Base-by-base conservation (phyloP, 1,140 invertebrate species). In the Neoseiulus cucumeris region DNA sequence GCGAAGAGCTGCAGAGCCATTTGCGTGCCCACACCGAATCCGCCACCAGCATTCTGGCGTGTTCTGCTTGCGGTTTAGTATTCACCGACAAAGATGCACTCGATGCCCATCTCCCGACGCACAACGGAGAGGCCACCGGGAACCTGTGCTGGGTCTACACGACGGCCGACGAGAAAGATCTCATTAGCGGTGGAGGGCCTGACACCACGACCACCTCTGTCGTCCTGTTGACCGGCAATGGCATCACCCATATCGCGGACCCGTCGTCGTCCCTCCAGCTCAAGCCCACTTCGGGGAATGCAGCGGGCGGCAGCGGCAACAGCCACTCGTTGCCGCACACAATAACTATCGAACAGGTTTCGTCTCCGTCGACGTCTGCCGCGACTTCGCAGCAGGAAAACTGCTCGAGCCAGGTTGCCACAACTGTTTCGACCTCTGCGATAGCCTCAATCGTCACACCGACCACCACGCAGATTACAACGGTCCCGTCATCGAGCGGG, bases 1-100 rank as follows among this genome's bases (percentile, higher is more conserved):
- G 89, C 70, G 94, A 91, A 51, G 96, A 96, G 76, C 81, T 97
- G 64, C 95, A 96, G 77, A 96, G 91, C n/a, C 93, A 97, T 76
- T 90, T 89, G 84, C 81, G 92, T 67, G 95, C 96, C 75, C 70
- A 69, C 64, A 44, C 65, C 25, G 64, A 59, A 20, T 59, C 51
- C 14, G 51, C 51, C 14, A 59, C 51, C 14, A 59, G 51, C 22
- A 59, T 59, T 59, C 22, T 59, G 25, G 51, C 51, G 17, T 59
- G 51, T 9, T 59, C 51, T 2, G 51, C 51, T 59, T 59, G 51
- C 22, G 51, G 51, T 17, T 20, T 59, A 25, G 51, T 59, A 33
- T 59, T 59, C 51, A 59, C 51, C 51, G 51, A 59, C 22, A 59
- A 25, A 25, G 51, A 59, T 25, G 51, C 51, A 14, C 22, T 59